These are phyloP conservation scores for Antheraea pernyi DNA, from an alignment of 1,140 invertebrate species.

Conservation along the genomic window DNA sequence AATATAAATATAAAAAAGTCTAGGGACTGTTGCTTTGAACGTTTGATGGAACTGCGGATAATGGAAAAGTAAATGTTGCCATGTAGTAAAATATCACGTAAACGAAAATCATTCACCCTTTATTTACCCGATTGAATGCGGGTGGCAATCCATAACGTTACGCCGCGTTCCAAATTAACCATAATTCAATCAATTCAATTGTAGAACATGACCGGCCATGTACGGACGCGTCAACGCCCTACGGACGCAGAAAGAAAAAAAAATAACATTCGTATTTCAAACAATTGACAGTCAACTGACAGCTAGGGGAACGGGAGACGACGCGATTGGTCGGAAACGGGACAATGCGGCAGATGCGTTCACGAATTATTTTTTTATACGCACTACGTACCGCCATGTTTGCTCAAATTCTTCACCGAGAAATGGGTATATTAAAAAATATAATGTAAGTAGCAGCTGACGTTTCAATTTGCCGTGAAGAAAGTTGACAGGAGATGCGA, in stretches of 20 bases:
- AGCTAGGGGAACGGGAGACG: constrained; percentile 68
- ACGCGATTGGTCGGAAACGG: constrained; percentile 66
- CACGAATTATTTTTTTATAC: constrained; percentile 25
- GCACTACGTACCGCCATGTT: constrained; percentile 54
- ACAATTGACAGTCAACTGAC: constrained; percentile 63
- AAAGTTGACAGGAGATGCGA: constrained; percentile 45
- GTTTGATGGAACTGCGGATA: no score
- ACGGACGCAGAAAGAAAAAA: constrained; percentile 48
- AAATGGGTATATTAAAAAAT: constrained; percentile 49
- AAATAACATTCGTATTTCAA: constrained; percentile 56
- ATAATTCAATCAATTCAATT: constrained; percentile 75
- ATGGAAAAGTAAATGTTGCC: no score
- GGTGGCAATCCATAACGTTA: constrained; percentile 63
- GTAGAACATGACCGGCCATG: constrained; percentile 60
- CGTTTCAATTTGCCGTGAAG: constrained; percentile 48
- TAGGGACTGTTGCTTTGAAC: no score
- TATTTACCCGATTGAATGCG: constrained; percentile 59
- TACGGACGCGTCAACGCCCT: constrained; percentile 63
- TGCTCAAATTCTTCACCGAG: constrained; percentile 69
- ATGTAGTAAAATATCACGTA: not conserved
- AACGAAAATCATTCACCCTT: constrained; percentile 23
- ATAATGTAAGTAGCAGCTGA: constrained; percentile 44
- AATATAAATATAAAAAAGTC: no score
- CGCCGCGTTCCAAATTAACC: constrained; percentile 44
- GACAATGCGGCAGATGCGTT: constrained; percentile 73